phyloP scores from a whole-genome alignment of 2,888 invertebrate genomes.

The Adelphocoris suturalis region DNA sequence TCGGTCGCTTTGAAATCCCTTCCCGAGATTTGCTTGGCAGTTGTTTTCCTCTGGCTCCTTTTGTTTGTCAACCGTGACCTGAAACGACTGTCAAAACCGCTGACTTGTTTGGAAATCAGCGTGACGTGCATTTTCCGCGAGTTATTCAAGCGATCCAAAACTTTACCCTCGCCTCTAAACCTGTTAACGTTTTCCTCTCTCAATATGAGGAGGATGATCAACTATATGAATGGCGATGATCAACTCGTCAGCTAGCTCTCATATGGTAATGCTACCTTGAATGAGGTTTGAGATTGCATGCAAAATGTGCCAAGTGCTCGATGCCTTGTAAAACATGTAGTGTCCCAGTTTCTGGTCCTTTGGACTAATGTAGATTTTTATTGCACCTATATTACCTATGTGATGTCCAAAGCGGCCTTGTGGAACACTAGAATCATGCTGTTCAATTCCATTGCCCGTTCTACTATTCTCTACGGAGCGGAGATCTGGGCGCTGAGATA shows the following conservation, averaged over 20 bases:
- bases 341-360: no score
- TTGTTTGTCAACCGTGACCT: slow-evolving; percentile 9
- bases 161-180: background rate
- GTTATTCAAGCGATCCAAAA: background rate
- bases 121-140: background rate
- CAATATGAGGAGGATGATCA: no score
- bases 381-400: no score
- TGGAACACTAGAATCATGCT: no score
- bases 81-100: slow-evolving; percentile 4
- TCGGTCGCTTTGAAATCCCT: no score
- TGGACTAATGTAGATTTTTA: no score
- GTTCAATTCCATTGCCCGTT: no score
- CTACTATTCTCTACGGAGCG: no score
- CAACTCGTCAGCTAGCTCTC: slow-evolving; percentile 10
- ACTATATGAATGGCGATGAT: slow-evolving; percentile 4
- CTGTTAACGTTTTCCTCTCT: slow-evolving; percentile 23
- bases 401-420: no score
- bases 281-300: background rate
- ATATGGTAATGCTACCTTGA: slow-evolving; percentile 14
- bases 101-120: slow-evolving; percentile 38
- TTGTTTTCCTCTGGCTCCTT: background rate
- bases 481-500: no score
- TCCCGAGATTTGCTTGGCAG: background rate
- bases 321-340: background rate
- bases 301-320: background rate